These are phyloP conservation scores for Clistopyga incitator DNA, from an alignment of 2,888 invertebrate genomes.

Conservation along the genomic window DNA sequence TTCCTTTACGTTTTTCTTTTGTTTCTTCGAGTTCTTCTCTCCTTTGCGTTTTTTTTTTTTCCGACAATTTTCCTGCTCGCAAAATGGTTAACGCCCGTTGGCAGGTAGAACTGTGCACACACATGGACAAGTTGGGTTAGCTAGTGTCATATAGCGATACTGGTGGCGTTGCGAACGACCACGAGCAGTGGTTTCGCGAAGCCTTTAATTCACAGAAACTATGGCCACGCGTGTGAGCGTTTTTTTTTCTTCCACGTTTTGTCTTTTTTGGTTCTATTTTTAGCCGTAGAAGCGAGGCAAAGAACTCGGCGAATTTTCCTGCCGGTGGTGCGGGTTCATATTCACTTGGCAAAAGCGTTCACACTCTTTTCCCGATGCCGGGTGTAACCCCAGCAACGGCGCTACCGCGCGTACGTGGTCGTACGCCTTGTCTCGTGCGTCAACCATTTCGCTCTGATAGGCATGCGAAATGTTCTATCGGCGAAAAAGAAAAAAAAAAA, in stretches of 20 bases:
- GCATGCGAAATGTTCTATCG: not conserved
- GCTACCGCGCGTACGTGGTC: too few relatives aligned
- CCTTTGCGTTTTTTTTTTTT: conserved; percentile 16
- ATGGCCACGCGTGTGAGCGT: not conserved
- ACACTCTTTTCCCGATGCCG: not conserved
- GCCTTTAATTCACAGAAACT: conserved; percentile 51
- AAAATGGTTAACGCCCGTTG: conserved; percentile 46
- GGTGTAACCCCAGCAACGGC: not conserved
- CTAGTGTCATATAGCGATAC: not conserved
- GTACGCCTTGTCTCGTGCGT: conserved; percentile 5
- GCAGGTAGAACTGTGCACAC: not conserved
- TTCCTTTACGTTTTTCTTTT: conserved; percentile 22
- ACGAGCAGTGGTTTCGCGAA: conserved; percentile 32
- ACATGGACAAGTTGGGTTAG: not conserved
- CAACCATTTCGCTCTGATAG: conserved; percentile 4
- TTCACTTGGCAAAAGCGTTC: conserved; percentile 39
- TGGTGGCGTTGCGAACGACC: not conserved
- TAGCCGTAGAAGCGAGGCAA: not conserved
- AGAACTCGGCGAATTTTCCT: conserved; percentile 12
- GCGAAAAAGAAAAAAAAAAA: too few relatives aligned
- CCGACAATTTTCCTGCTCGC: conserved; percentile 38
- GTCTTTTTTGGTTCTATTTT: not conserved
- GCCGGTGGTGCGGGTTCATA: conserved; percentile 23
- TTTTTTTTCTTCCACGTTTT: conserved; percentile 18
- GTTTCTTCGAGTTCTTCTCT: conserved; percentile 16